Base-by-base conservation (phyloP, 1,140 invertebrate species). In the Sitophilus oryzae region DNA sequence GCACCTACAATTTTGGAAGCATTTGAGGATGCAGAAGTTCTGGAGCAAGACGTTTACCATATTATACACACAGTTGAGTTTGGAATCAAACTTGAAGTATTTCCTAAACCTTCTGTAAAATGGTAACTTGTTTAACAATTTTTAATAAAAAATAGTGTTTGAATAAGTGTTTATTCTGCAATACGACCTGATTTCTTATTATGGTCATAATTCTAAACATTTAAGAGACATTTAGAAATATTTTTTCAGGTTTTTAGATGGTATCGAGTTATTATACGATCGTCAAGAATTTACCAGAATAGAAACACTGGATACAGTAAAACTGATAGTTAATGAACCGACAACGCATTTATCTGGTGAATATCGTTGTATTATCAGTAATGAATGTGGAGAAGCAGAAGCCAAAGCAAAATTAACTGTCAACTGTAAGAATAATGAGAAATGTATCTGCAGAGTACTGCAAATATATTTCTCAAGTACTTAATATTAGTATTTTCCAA, bases 31-130 rank as follows among this genome's bases (percentile, higher is more conserved):
- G 53, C 53, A 15, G 22, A 38, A 10, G 53, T 46, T 0, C 40
- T 56, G 8, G 53, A 56, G 34, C 53, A 56, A 37, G 53, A 56
- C 36, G 47, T 56, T 18, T 56, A 34, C 15, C 53, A 56, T 44
- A 56, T 56, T 34, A 56, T 56, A 16, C 53, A 56, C 19, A 42
- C 21, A 30, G 53, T 50, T 3, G 53, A 49, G 41, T 56, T 56
- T 43, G 35, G 15, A 1, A 36, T 56, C 4, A 43, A 36, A 21
- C 25, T 56, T 16, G 53, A 56, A 25, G 53, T 36, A 11, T 56
- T 56, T 35, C 53, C 53, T 16, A 42, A 14, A 20, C 53, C 53
- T 3, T 34, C 23, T 47, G 53, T 56, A 2, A 49, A 43, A 37
- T 56, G 53, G 53, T 56, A 40, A 15, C 14, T 41, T 0, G 20